These are phyloP conservation scores for Siniperca obscura DNA, from an alignment of 2,797 vertebrate genomes.

Conservation along the genomic window DNA sequence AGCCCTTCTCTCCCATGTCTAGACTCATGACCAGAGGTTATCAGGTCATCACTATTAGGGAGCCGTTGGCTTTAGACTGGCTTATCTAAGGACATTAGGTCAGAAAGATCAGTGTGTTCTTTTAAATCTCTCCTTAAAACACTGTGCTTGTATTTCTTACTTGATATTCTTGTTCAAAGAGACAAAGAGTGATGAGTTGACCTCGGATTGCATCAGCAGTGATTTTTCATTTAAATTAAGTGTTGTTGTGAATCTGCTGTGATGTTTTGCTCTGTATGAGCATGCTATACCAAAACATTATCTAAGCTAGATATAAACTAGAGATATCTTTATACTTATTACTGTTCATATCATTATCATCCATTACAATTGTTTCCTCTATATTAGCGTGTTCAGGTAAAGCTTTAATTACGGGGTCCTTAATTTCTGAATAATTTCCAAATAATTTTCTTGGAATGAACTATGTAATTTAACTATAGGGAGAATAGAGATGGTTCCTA, in stretches of 20 bases:
- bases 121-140: conserved; percentile 22
- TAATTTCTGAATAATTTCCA: neutral
- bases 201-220: conserved; percentile 38
- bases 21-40: conserved; percentile 46
- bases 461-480: neutral
- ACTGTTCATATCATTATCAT: neutral
- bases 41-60: conserved; percentile 39
- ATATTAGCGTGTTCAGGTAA: neutral
- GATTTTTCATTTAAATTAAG: conserved; percentile 30
- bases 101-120: conserved; percentile 33
- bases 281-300: neutral
- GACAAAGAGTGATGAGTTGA: conserved; percentile 11
- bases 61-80: conserved; percentile 16
- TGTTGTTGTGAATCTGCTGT: neutral
- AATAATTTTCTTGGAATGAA: neutral
- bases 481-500: neutral
- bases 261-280: neutral
- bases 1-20: neutral
- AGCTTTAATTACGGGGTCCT: neutral
- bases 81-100: conserved; percentile 44
- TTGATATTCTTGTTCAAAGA: conserved; percentile 17
- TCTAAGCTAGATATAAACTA: neutral
- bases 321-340: neutral
- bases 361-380: neutral
- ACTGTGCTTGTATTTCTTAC: conserved; percentile 10